Evolutionary conservation across 1,140 invertebrate species (phyloP), one percentile per base, ranked within the genome.

Genomic region (Aplysia californica): DNA sequence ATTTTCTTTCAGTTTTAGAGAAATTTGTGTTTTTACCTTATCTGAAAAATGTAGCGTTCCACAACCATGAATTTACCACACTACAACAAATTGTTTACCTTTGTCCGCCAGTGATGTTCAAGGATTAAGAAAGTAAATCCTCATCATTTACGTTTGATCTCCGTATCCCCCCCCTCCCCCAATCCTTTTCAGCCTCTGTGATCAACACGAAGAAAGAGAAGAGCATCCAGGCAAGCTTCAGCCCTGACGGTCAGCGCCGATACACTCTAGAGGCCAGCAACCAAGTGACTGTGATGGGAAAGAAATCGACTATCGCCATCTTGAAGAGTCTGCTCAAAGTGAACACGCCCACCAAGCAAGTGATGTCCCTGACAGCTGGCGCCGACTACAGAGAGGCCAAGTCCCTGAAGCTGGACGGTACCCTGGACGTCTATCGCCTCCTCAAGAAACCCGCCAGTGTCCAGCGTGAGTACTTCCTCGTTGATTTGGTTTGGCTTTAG

Each of bases 171-270:
- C 39, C 72, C 77, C n/a, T n/a, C n/a, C n/a, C n/a, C n/a, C n/a
- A n/a, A n/a, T n/a, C n/a, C n/a, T n/a, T n/a, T n/a, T n/a, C n/a
- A n/a, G n/a, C n/a, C n/a, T n/a, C n/a, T n/a, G n/a, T n/a, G n/a
- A n/a, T n/a, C 10, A 82, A 85, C 77, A 82, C 73, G 21, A 61
- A 80, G 36, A 76, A 58, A n/a, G 44, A 67, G 55, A 79, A 79
- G 58, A 78, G 82, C 29, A 36, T 80, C 1, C 77, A 66, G 26
- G 70, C 65, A 0, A 78, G 65, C 26, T 61, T 84, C 10, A 80
- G 29, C 38, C 36, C 76, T 66, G 69, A 81, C 5, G 75, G 79
- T 39, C n/a, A n/a, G n/a, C 78, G 79, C 20, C 74, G 69, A 18
- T 85, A 84, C 68, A 59, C 33, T 1, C 41, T 75, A 10, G 77